Conservation (phyloP, 2,797 vertebrate genomes). For the Enteromius paludinosus region DNA sequence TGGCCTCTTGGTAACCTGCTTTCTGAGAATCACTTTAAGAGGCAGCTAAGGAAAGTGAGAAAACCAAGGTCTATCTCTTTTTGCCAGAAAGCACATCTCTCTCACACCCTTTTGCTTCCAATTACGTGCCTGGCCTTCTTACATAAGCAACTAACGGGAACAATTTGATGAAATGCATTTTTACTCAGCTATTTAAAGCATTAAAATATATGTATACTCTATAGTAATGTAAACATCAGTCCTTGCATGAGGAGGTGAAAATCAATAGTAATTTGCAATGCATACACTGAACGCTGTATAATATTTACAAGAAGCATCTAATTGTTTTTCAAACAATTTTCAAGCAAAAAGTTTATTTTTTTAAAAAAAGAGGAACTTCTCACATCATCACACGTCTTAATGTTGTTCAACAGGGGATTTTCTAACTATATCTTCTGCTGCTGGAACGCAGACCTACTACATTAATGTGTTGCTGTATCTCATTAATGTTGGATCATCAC, state of each 20-base stretch:
- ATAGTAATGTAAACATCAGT: neutral
- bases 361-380: neutral
- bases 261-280: conserved; percentile 21
- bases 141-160: neutral
- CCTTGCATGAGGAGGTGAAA: neutral
- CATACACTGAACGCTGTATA: neutral
- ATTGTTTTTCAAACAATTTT: neutral
- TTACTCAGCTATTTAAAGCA: neutral
- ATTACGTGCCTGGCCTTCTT: neutral
- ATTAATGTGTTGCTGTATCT: conserved; percentile 59
- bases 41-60: neutral
- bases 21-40: conserved; percentile 25
- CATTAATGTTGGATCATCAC: conserved; percentile 68
- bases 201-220: neutral
- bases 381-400: conserved; percentile 25
- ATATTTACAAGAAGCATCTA: neutral
- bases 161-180: neutral
- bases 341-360: neutral
- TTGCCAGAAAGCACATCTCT: neutral
- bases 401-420: conserved; percentile 25
- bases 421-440: conserved; percentile 65
- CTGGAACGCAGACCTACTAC: conserved; percentile 45
- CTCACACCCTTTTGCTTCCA: neutral
- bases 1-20: conserved; percentile 25
- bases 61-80: neutral